Percentiles rank a stretch among this genome's conserved stretches.
Conservation (phyloP, 2,888 invertebrate genomes). For the Drosophila sordidula region DNA sequence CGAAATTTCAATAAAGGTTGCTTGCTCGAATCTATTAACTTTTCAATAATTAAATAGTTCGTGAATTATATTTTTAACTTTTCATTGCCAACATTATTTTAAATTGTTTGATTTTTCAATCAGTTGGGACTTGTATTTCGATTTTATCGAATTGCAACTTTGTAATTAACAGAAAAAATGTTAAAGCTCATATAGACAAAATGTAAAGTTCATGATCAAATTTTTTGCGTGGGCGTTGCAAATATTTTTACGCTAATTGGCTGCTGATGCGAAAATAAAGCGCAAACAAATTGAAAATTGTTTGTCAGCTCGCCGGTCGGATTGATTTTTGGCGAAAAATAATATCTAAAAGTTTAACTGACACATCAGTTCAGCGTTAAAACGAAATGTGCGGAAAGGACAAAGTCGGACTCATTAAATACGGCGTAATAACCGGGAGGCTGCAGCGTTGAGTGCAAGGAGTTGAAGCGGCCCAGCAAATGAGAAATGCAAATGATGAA, state of each 20-base stretch:
- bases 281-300: slow-evolving; percentile 9
- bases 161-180: slow-evolving; percentile 4
- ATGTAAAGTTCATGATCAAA: slow-evolving; percentile 6
- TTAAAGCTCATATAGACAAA: neutral
- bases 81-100: no score
- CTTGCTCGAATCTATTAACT: neutral
- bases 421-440: slow-evolving; percentile 13
- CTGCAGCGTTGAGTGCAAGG: neutral
- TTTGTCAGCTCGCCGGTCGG: slow-evolving; percentile 2
- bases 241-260: slow-evolving; percentile 23
- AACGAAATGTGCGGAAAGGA: neutral
- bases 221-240: slow-evolving; percentile 5
- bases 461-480: slow-evolving; percentile 31
- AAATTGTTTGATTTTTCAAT: no score
- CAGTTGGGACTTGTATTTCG: no score
- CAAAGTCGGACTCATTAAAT: slow-evolving; percentile 41
- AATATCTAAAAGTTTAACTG: slow-evolving; percentile 1
- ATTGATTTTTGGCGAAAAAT: slow-evolving; percentile 10
- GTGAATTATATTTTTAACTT: no score
- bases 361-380: neutral
- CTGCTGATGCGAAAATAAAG: neutral
- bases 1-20: neutral
- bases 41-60: neutral
- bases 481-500: slow-evolving; percentile 76
- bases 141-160: slow-evolving; percentile 1